A percentile compares a stretch with the other conserved stretches of the same genome.
Conservation (phyloP, 92 coral and sea anemone genomes). For the Desmophyllum pertusum region DNA sequence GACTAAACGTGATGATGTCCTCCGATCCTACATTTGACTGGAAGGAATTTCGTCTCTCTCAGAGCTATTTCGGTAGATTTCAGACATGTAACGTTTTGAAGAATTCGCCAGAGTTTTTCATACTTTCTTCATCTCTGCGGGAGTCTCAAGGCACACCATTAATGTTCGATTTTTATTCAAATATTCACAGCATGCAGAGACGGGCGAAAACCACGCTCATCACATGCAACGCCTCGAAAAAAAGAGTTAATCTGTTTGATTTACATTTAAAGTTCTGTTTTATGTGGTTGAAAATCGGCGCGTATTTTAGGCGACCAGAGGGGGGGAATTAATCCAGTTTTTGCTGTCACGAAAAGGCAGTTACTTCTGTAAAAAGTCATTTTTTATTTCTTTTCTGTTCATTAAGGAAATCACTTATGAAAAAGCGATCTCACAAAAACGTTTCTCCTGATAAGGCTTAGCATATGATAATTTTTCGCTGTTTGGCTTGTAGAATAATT, state of each 20-base stretch:
- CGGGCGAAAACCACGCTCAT: slow-evolving; percentile 9
- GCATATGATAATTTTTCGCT: slow-evolving; percentile 33
- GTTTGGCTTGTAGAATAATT: slow-evolving; percentile 30
- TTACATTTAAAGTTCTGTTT: neutral
- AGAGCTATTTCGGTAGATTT: neutral
- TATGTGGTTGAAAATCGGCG: neutral
- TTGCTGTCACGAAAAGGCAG: neutral
- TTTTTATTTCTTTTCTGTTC: neutral
- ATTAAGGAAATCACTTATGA: neutral
- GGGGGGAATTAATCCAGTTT: neutral
- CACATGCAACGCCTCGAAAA: neutral
- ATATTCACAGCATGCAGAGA: slow-evolving; percentile 26
- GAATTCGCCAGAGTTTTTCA: neutral
- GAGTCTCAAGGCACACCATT: neutral
- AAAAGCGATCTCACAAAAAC: neutral
- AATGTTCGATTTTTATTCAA: slow-evolving; percentile 13
- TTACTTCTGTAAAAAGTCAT: neutral
- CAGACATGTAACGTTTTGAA: neutral
- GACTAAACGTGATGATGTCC: neutral
- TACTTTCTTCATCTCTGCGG: neutral
- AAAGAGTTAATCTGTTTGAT: neutral
- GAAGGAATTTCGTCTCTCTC: neutral
- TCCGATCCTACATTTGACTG: neutral
- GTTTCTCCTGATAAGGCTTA: neutral
- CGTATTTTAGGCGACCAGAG: neutral